Base-by-base conservation (phyloP, 92 coral and sea anemone species). In the Zoanthus sansibaricus region DNA sequence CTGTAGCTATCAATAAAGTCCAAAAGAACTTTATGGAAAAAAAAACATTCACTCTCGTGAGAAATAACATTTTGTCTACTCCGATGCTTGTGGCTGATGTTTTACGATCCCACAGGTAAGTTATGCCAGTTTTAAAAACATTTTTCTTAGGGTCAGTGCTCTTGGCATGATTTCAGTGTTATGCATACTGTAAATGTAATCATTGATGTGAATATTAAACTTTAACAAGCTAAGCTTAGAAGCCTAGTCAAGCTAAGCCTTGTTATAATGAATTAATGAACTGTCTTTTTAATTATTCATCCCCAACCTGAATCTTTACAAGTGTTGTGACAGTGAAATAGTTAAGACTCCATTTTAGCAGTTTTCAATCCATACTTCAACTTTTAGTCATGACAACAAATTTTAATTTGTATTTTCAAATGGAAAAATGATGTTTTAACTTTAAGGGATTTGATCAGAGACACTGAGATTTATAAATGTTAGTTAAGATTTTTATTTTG, bases 81-180 rank as follows among this genome's bases (percentile, higher is more conserved):
- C n/a, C n/a, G n/a, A n/a, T n/a, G n/a, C n/a, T n/a, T n/a, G n/a
- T n/a, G n/a, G n/a, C n/a, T n/a, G n/a, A 80, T 87, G 69, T 21
- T 55, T 90, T 30, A 87, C 91, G 20, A 76, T 90, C 88, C 33
- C 87, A 76, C 61, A 72, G 85, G 93, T 90, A 83, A 33, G 93
- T 89, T 77, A 69, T 30, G 74, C 6, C 5, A 69, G 74, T 3
- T 48, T 25, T 25, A 25, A 25, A 25, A 61, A 61, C 68, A 61
- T 61, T 61, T 18, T 15, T 16, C 68, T 17, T 62, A 62, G 69
- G 69, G 69, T 0, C n/a, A 10, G 30, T 17, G 0, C 30, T 62
- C 69, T 18, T 12, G 30, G 30, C 9, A 17, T 62, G 30, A 62
- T 62, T 37, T 2, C 42, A 2, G n/a, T 62, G 21, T 61, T 15